Conservation (phyloP, 2,888 invertebrate genomes). For the Coenonympha glycerion region DNA sequence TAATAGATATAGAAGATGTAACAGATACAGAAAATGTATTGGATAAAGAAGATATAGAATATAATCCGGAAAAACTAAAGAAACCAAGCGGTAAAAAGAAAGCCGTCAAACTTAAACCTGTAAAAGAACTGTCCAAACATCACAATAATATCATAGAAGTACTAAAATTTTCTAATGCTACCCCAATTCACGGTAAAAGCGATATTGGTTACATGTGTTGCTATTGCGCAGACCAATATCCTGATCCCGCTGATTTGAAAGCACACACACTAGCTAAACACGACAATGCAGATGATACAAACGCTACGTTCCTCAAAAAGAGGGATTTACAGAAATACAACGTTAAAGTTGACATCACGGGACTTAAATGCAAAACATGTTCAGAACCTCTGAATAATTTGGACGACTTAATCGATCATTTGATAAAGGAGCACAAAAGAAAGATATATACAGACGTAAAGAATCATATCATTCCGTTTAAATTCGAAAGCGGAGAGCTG, state of each 20-base stretch:
- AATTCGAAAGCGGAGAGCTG: constrained; percentile 33
- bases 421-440: constrained; percentile 42
- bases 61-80: neutral
- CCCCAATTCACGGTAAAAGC: constrained; percentile 37
- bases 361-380: constrained; percentile 46
- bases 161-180: constrained; percentile 37
- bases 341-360: constrained; percentile 52
- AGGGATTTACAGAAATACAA: constrained; percentile 37
- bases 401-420: constrained; percentile 46
- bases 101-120: constrained; percentile 17
- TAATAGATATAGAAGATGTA: constrained; percentile 1
- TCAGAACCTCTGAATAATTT: constrained; percentile 35
- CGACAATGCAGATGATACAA: constrained; percentile 19
- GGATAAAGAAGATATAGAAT: neutral
- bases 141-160: constrained; percentile 23
- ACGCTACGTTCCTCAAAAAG: constrained; percentile 24
- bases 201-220: constrained; percentile 31
- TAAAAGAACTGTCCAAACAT: constrained; percentile 22
- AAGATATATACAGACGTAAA: constrained; percentile 50
- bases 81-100: neutral
- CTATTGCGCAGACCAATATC: constrained; percentile 30
- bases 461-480: constrained; percentile 48
- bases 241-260: constrained; percentile 33
- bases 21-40: neutral
- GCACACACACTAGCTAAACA: constrained; percentile 25